Conservation (phyloP, 2,797 vertebrate species). For the Propithecus perrieri region DNA sequence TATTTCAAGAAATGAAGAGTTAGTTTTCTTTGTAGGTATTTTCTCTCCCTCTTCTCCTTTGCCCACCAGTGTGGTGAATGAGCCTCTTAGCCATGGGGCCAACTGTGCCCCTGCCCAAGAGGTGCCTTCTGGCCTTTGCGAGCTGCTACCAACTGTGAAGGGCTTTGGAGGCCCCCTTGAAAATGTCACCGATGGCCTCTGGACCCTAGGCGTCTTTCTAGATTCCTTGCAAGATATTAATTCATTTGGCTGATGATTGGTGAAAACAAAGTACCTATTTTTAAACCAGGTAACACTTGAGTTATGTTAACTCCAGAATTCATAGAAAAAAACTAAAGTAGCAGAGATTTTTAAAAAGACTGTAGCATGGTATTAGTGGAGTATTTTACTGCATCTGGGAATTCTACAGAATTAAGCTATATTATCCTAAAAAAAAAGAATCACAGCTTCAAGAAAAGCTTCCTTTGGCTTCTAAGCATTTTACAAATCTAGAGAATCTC, state of each 20-base stretch:
- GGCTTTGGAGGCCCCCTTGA: background rate
- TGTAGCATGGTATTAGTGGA: background rate
- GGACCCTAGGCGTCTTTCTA: background rate
- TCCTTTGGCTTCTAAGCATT: slow-evolving; percentile 28
- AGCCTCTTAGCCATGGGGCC: background rate
- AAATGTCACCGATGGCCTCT: background rate
- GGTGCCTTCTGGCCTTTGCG: background rate
- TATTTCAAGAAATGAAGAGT: background rate
- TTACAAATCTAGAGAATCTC: slow-evolving; percentile 48
- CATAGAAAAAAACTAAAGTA: background rate
- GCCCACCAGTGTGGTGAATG: background rate
- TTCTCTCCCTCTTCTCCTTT: background rate
- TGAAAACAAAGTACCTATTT: background rate
- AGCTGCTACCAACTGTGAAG: background rate
- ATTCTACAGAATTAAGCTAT: background rate
- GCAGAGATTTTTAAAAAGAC: background rate
- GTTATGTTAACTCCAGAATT: background rate
- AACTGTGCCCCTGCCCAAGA: background rate
- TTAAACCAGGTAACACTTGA: background rate
- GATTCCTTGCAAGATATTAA: background rate
- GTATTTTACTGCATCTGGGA: background rate
- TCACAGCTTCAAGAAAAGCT: background rate
- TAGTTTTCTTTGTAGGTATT: background rate
- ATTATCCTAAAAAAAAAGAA: background rate
- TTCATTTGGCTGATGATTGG: background rate